Evolutionary conservation across 1,140 invertebrate genomes (phyloP).

Genomic region (Zaprionus ghesquierei): DNA sequence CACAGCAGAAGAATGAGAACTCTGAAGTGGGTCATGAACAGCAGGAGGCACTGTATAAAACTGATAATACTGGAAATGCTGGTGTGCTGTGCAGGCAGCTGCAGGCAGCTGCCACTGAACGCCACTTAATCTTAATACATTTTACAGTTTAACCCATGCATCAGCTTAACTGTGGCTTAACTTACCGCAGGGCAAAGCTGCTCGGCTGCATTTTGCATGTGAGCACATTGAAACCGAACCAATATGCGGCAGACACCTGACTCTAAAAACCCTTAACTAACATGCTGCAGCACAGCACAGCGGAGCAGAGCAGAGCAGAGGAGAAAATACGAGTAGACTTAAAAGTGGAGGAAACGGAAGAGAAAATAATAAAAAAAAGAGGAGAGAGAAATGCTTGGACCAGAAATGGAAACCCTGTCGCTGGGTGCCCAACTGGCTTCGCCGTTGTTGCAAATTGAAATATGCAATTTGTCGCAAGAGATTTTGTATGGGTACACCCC

Average conservation of each 20-base stretch:
- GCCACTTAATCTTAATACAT: conserved; percentile 79
- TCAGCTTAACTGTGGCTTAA: conserved; percentile 72
- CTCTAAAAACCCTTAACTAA: conserved; percentile 53
- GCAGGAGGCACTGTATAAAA: conserved; percentile 2
- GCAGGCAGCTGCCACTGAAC: conserved; percentile 38
- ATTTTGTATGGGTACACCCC: conserved; percentile 48
- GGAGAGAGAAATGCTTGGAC: conserved; percentile 45
- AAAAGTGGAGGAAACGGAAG: not conserved
- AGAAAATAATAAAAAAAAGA: conserved; percentile 1
- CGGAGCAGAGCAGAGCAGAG: not conserved
- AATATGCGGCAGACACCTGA: conserved; percentile 77
- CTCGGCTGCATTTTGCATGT: conserved; percentile 19
- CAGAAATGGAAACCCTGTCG: conserved; percentile 40
- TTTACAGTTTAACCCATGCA: conserved; percentile 77
- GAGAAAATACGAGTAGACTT: not conserved
- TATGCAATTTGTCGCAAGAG: conserved; percentile 79
- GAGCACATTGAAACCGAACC: conserved; percentile 72
- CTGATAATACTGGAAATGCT: conserved; percentile 28
- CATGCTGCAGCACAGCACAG: conserved; percentile 20
- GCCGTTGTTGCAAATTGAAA: conserved; percentile 80
- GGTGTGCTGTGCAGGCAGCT: conserved; percentile 5
- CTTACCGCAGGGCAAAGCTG: conserved; percentile 51
- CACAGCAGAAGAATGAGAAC: not conserved
- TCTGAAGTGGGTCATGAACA: not conserved
- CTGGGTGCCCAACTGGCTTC: conserved; percentile 36